Evolutionary conservation across 2,113 vertebrate genomes (phyloP), one percentile per base, ranked within the genome.

Genomic region (Elephas maximus): DNA sequence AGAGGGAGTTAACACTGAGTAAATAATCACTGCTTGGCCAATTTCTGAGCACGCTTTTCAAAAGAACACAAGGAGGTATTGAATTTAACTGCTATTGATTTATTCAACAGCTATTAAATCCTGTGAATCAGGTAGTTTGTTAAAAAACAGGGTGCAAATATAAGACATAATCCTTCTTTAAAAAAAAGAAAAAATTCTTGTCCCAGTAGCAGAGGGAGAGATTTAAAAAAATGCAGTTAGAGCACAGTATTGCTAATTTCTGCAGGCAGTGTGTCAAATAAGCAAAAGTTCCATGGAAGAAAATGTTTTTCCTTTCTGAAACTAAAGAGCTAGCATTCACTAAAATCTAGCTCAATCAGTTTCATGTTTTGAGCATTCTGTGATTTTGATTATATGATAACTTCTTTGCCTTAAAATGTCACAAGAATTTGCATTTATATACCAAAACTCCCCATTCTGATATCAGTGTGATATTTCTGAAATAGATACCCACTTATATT

Each of bases 271-370:
- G 26, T 8, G 6, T 14, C 63, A 88, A 88, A 62, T n/a, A 93
- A 94, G 48, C 57, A 91, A 92, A 89, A 57, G 10, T 88, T 93
- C 37, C 60, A 45, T 11, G 90, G n/a, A 92, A n/a, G 3, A 92
- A 92, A 73, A 77, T n/a, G 12, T 33, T 30, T 53, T 23, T 82
- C 41, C 33, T 7, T 8, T 73, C 26, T 78, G n/a, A 88, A 95
- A 74, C 60, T 78, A 41, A 92, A 44, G 17, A 21, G 6, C 8
- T 10, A 79, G 1, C 79, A 67, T 73, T 90, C 67, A 62, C 37
- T 69, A 53, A 89, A 89, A 71, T 84, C 57, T 24, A 48, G 2
- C 33, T 93, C 15, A 21, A 65, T 60, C 4, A 30, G 3, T 63
- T 82, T 6, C 23, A 26, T 79, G n/a, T 83, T 65, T 84, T 93